Conservation (phyloP, 2,113 vertebrate genomes). For the Dinomys branickii region DNA sequence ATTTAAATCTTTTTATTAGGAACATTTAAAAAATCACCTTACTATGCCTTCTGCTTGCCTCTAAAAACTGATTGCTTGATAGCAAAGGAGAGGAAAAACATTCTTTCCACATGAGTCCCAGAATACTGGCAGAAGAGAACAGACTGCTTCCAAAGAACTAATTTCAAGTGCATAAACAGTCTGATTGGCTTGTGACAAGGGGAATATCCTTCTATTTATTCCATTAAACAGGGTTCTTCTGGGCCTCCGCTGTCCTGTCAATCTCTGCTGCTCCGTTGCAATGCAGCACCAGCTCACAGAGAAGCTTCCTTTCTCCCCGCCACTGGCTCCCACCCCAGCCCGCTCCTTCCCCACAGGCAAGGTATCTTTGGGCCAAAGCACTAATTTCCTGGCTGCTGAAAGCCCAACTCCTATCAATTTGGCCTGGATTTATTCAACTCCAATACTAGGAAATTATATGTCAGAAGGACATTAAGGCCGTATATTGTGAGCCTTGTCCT, state of each 20-base stretch:
- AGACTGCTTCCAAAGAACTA: neutral
- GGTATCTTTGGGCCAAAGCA: neutral
- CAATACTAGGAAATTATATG: constrained; percentile 66
- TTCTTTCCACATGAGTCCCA: neutral
- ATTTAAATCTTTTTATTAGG: constrained; percentile 33
- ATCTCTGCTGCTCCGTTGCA: neutral
- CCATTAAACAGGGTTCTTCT: constrained; percentile 17
- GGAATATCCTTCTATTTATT: neutral
- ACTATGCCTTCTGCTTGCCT: neutral
- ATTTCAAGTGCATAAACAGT: constrained; percentile 15
- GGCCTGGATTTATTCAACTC: constrained; percentile 62
- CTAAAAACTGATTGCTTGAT: neutral
- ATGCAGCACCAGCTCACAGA: neutral
- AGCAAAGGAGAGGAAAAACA: neutral
- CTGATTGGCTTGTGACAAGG: neutral
- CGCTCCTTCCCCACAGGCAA: neutral
- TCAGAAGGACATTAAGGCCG: constrained; percentile 65
- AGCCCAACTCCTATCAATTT: constrained; percentile 66
- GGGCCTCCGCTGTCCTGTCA: neutral
- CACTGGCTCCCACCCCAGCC: neutral
- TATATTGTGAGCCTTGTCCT: constrained; percentile 66
- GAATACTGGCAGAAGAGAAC: neutral
- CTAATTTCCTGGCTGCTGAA: constrained; percentile 27
- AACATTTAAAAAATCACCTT: neutral
- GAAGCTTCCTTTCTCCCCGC: no score